These are phyloP conservation scores for Atta texana DNA, from an alignment of 1,140 invertebrate genomes.

Conservation along the genomic window DNA sequence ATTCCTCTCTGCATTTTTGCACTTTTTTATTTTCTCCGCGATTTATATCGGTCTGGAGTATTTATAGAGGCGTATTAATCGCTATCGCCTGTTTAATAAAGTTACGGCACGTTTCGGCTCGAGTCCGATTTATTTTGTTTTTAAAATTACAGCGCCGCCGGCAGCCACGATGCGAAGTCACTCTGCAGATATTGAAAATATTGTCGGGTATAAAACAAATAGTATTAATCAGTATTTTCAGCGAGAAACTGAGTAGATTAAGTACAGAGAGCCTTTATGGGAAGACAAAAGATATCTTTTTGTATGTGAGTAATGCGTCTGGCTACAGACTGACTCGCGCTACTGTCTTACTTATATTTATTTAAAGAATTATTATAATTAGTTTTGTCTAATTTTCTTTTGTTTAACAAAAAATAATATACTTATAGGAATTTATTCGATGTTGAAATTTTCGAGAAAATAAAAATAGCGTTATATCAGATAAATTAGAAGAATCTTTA, in stretches of 20 bases:
- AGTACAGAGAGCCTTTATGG: background rate
- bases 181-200: slow-evolving; percentile 18
- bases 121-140: slow-evolving; percentile 50
- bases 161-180: background rate
- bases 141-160: slow-evolving; percentile 17
- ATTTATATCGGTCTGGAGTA: slow-evolving; percentile 45
- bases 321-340: slow-evolving; percentile 64
- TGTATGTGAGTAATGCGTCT: slow-evolving; percentile 10
- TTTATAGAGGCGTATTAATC: slow-evolving; percentile 66
- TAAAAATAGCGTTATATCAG: background rate
- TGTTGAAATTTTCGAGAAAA: background rate
- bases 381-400: background rate
- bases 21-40: slow-evolving; percentile 31
- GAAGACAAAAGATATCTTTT: background rate
- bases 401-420: background rate
- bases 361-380: background rate
- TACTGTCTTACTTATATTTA: slow-evolving; percentile 53
- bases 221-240: background rate
- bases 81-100: slow-evolving; percentile 56
- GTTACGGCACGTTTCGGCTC: slow-evolving; percentile 52
- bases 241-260: background rate
- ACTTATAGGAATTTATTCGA: background rate
- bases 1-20: slow-evolving; percentile 10
- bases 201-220: slow-evolving; percentile 10
- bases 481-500: background rate